phyloP scores from a whole-genome alignment of 1,140 invertebrate genomes.

The Drosophila carrolli region DNA sequence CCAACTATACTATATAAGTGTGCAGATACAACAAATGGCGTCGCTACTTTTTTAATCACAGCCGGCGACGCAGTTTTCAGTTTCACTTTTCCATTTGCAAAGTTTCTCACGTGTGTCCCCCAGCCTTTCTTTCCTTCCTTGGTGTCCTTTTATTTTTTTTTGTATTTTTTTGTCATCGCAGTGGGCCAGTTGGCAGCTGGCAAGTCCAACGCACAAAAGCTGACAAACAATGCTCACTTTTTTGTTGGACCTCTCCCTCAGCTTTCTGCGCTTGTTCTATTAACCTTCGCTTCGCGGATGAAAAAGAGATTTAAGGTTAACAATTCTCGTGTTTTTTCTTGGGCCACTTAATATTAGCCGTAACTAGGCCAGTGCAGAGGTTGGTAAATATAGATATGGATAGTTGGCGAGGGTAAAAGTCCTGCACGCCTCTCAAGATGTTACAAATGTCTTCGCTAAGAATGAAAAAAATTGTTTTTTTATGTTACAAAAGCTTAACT shows the following conservation, averaged over 20 bases:
- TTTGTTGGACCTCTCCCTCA: conserved; percentile 16
- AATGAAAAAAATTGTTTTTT: neutral
- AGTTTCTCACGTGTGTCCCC: conserved; percentile 69
- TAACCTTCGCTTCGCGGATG: conserved; percentile 47
- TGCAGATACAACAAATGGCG: conserved; percentile 54
- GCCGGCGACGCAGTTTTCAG: conserved; percentile 59
- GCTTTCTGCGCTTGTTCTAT: conserved; percentile 53
- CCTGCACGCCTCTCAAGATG: neutral
- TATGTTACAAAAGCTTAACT: neutral
- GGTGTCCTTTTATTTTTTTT: conserved; percentile 16
- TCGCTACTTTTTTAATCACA: conserved; percentile 73
- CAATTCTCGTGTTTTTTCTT: conserved; percentile 52
- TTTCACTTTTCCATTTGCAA: conserved; percentile 63
- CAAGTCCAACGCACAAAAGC: conserved; percentile 41
- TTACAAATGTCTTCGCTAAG: neutral
- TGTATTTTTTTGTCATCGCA: conserved; percentile 10
- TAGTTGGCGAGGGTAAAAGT: neutral
- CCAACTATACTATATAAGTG: conserved; percentile 8
- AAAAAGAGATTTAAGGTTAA: conserved; percentile 65
- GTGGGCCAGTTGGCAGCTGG: conserved; percentile 37
- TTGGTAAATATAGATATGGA: conserved; percentile 34
- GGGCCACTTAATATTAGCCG: conserved; percentile 60
- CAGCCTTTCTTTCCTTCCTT: neutral
- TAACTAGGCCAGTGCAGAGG: conserved; percentile 64
- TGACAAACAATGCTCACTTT: conserved; percentile 63